phyloP scores from a whole-genome alignment of 35 echinoderm and acorn worm species.

The Nesometra sesokonis region DNA sequence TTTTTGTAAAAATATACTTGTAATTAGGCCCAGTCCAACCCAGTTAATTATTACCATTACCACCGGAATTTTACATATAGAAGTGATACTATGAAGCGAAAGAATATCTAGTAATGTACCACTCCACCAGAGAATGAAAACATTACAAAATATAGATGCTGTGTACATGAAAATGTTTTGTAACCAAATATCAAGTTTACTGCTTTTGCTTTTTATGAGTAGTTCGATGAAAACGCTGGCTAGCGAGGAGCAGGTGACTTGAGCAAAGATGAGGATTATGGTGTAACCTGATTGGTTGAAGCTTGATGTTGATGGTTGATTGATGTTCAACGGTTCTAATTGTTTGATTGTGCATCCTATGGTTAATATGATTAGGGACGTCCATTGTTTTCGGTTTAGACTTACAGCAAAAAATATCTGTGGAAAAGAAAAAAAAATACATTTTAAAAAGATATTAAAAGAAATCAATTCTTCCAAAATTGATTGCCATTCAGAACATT shows the following conservation, averaged over 20 bases:
- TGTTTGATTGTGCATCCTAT: conserved; percentile 73
- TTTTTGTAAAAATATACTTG: conserved; percentile 59
- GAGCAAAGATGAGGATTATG: conserved; percentile 46
- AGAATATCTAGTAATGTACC: neutral
- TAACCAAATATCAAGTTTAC: conserved; percentile 60
- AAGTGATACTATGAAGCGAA: conserved; percentile 4
- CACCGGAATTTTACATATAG: conserved; percentile 25
- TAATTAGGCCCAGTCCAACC: conserved; percentile 48
- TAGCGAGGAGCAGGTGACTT: conserved; percentile 55
- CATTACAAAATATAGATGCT: conserved; percentile 48
- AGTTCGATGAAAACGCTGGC: conserved; percentile 90
- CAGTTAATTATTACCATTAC: conserved; percentile 45
- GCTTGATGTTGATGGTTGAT: conserved; percentile 8
- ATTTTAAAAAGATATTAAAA: neutral
- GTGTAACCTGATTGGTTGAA: neutral
- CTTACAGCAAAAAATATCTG: conserved; percentile 55
- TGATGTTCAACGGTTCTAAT: conserved; percentile 7
- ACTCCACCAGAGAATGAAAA: conserved; percentile 5
- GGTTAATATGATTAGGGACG: conserved; percentile 61
- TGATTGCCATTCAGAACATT: too few relatives aligned
- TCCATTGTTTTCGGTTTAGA: conserved; percentile 62
- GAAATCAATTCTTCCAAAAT: too few relatives aligned
- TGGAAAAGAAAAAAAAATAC: neutral
- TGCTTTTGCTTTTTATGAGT: conserved; percentile 53
- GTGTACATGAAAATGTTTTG: conserved; percentile 90